Evolutionary conservation across 2,113 vertebrate species (phyloP), one percentile per base, ranked within the genome.

Genomic region (Cryptotis parvus): DNA sequence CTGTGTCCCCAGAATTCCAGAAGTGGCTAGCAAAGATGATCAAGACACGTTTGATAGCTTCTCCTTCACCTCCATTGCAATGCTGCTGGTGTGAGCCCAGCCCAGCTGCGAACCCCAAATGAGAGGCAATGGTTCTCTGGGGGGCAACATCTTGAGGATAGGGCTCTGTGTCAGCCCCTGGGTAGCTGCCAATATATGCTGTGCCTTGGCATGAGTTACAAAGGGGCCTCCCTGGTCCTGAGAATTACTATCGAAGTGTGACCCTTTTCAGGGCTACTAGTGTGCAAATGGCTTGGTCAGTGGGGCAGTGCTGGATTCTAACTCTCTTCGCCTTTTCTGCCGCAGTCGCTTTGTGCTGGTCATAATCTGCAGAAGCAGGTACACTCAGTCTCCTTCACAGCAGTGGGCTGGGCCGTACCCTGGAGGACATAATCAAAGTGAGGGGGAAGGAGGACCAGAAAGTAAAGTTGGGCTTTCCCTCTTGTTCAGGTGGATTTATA

Each of bases 331-430:
- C 72, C 58, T 22, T 81, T 77, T 65, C 41, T 10, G 58, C 16
- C n/a, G 14, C 76, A 63, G n/a, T 69, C 86, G 81, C 77, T 84
- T 74, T 31, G 5, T 68, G 77, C 31, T 80, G 52, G 33, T 9
- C 22, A 94, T 45, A 45, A 45, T 11, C n/a, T 86, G 68, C 18
- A 69, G n/a, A 91, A 87, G n/a, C 77, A 92, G 80, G 55, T 58
- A 22, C 49, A n/a, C 35, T 84, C 22, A 35, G 45, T 45, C 27
- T 87, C 72, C 69, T 89, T 72, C 43, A 20, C 26, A 33, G 35
- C 31, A 68, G 73, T 80, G 81, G 87, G 76, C 10, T 9, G 61
- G 74, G 20, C 45, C 37, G 37, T 52, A 37, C 16, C 43, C 63
- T 66, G 39, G 39, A 35, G 18, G 43, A 68, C 33, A 31, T 24